Conservation (phyloP, 1,140 invertebrate genomes). For the Drosophila murphyi region DNA sequence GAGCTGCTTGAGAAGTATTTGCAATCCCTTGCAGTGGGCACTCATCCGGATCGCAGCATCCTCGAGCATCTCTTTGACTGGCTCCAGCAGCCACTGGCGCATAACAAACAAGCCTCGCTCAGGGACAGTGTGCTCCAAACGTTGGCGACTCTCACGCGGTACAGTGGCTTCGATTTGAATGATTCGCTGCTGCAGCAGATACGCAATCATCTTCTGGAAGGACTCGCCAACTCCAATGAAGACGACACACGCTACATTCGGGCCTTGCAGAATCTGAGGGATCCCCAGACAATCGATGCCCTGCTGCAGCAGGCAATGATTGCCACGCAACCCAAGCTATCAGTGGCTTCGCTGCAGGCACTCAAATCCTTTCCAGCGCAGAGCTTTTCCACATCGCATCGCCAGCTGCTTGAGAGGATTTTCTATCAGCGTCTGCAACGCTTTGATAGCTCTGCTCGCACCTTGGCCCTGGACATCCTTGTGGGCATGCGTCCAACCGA, state of each 20-base stretch:
- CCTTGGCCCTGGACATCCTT: slow-evolving; percentile 90
- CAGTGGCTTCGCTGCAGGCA: slow-evolving; percentile 88
- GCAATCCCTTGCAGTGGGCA: slow-evolving; percentile 88
- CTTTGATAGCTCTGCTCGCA: slow-evolving; percentile 90
- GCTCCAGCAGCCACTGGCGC: slow-evolving; percentile 80
- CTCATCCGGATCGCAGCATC: slow-evolving; percentile 87
- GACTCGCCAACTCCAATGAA: slow-evolving; percentile 83
- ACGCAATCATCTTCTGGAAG: slow-evolving; percentile 46
- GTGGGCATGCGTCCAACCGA: slow-evolving; percentile 86
- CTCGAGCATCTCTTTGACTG: slow-evolving; percentile 86
- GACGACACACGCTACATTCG: slow-evolving; percentile 86
- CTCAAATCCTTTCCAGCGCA: slow-evolving; percentile 86
- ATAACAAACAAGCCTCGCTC: slow-evolving; percentile 86
- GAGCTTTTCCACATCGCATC: slow-evolving; percentile 78
- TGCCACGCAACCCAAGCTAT: slow-evolving; percentile 85
- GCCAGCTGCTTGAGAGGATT: slow-evolving; percentile 85
- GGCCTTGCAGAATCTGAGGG: slow-evolving; percentile 88
- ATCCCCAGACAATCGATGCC: slow-evolving; percentile 86
- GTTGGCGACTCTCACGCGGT: slow-evolving; percentile 87
- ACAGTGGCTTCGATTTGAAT: slow-evolving; percentile 65
- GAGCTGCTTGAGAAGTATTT: slow-evolving; percentile 90
- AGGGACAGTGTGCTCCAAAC: slow-evolving; percentile 88
- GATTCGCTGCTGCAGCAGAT: slow-evolving; percentile 62
- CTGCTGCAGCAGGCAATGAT: slow-evolving; percentile 86
- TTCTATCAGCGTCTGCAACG: slow-evolving; percentile 88